A percentile compares a stretch with the other conserved stretches of the same genome.
These are phyloP conservation scores for Tethea ocularis DNA, from an alignment of 2,888 invertebrate species.

Conservation along the genomic window DNA sequence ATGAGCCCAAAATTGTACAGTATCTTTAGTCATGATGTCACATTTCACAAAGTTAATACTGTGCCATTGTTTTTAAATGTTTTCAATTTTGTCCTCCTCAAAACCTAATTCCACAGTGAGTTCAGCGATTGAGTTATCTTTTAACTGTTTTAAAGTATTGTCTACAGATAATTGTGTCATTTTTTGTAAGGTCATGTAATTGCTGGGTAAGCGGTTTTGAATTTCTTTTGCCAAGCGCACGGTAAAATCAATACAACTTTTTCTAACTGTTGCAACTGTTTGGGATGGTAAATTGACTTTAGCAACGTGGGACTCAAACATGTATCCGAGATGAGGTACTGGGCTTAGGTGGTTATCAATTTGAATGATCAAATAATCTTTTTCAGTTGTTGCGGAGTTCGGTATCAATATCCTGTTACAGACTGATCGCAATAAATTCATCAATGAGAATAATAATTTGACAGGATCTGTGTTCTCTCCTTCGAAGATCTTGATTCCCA, in stretches of 20 bases:
- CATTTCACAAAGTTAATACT: constrained; percentile 30
- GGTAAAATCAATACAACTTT: constrained; percentile 15
- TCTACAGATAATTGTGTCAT: constrained; percentile 18
- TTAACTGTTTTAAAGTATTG: constrained; percentile 19
- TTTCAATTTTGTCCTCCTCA: constrained; percentile 20
- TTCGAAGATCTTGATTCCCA: no score
- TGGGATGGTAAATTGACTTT: constrained; percentile 12
- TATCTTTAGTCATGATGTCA: constrained; percentile 18
- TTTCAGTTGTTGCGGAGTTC: constrained; percentile 6
- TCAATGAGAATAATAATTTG: constrained; percentile 20
- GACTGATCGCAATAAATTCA: constrained; percentile 27
- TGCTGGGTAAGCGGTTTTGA: constrained; percentile 18
- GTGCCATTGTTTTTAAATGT: constrained; percentile 27
- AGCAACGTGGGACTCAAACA: constrained; percentile 10
- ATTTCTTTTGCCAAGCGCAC: constrained; percentile 14
- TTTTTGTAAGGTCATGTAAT: constrained; percentile 20
- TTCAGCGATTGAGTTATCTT: constrained; percentile 22
- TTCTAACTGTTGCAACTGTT: constrained; percentile 9
- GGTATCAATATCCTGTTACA: constrained; percentile 27
- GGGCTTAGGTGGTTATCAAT: constrained; percentile 20
- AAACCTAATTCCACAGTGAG: constrained; percentile 21
- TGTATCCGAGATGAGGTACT: constrained; percentile 18
- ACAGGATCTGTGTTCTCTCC: no score
- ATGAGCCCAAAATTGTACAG: constrained; percentile 35
- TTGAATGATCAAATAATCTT: constrained; percentile 11